Conservation (phyloP, 2,888 invertebrate species). For the Rhabditoides inermis region DNA sequence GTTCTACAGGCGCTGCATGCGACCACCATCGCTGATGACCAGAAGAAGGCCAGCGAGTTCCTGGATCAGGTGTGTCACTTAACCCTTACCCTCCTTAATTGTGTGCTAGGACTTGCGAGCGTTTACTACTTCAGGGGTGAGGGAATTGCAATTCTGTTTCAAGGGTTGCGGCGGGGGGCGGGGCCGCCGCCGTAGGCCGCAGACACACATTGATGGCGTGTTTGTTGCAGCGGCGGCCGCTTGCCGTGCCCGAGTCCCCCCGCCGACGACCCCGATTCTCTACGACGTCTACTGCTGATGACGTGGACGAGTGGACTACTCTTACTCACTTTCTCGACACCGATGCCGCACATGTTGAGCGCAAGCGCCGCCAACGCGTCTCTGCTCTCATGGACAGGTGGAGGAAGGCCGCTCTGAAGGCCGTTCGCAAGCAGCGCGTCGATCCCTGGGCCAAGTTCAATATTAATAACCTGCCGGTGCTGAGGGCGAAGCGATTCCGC, state of each 20-base stretch:
- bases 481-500: slow-evolving; percentile 56
- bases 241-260: too few species aligned
- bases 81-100: neutral
- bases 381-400: slow-evolving; percentile 27
- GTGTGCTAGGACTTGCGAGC: too few species aligned
- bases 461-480: slow-evolving; percentile 55
- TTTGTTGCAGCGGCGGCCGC: slow-evolving; percentile 1
- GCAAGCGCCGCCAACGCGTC: slow-evolving; percentile 9
- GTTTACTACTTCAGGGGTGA: too few species aligned
- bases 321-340: too few species aligned
- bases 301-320: slow-evolving; percentile 13
- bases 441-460: slow-evolving; percentile 59
- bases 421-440: slow-evolving; percentile 33
- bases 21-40: slow-evolving; percentile 15
- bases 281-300: slow-evolving; percentile 8
- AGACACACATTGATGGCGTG: neutral
- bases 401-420: slow-evolving; percentile 26
- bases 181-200: neutral
- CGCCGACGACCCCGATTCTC: slow-evolving; percentile 9
- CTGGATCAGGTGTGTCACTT: slow-evolving; percentile 9
- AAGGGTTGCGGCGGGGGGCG: neutral
- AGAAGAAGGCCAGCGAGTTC: slow-evolving; percentile 15
- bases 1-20: slow-evolving; percentile 17
- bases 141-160: neutral
- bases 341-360: slow-evolving; percentile 1